Evolutionary conservation across 2,888 invertebrate species (phyloP).

Genomic region (Hydrotaea diabolus): DNA sequence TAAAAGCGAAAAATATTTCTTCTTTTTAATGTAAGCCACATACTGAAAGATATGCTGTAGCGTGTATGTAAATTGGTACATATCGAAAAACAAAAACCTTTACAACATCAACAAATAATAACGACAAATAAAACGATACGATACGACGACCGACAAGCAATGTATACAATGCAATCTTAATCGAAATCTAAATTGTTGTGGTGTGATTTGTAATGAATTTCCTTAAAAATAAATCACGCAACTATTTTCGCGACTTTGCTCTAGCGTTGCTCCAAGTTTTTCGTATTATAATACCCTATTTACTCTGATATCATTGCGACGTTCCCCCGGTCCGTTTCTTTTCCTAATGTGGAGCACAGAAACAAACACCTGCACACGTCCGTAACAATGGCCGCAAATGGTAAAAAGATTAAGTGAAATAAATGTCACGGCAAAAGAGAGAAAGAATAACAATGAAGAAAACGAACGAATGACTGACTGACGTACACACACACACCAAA

Average conservation of each 20-base stretch:
- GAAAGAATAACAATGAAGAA: constrained; percentile 24
- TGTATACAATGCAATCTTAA: not conserved
- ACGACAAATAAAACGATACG: no score
- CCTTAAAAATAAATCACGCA: constrained; percentile 40
- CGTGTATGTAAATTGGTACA: no score
- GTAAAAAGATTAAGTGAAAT: constrained; percentile 12
- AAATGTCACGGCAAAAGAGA: constrained; percentile 31
- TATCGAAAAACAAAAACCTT: no score
- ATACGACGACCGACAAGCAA: not conserved
- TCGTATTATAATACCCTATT: constrained; percentile 9
- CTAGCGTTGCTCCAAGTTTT: not conserved
- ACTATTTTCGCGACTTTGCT: not conserved
- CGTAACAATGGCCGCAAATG: not conserved
- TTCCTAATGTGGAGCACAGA: not conserved
- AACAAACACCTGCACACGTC: not conserved
- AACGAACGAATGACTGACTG: no score
- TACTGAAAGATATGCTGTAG: no score
- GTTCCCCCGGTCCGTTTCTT: not conserved
- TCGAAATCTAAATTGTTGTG: constrained; percentile 14
- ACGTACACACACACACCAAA: not conserved
- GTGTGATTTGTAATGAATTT: constrained; percentile 22
- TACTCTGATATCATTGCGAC: not conserved
- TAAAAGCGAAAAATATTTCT: no score
- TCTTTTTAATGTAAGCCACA: no score
- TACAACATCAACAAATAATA: no score